Evolutionary conservation across 2,888 invertebrate species (phyloP).

Genomic region (Phalera bucephala): DNA sequence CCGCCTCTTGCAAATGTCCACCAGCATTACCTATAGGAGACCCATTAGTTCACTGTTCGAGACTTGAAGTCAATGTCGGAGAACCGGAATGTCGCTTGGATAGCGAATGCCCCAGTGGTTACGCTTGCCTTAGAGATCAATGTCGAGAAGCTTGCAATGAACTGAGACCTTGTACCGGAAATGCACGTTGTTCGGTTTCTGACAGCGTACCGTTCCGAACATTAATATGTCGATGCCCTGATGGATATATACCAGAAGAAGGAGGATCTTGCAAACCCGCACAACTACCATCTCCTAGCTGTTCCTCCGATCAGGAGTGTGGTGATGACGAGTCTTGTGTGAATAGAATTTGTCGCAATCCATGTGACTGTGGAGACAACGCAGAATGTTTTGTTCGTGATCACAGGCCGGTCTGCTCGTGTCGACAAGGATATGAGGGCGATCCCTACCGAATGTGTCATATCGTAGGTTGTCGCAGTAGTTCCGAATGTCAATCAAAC

Average conservation of each 20-base stretch:
- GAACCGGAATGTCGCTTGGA: conserved; percentile 90
- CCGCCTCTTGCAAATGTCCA: conserved; percentile 92
- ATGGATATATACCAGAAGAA: conserved; percentile 91
- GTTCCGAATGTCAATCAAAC: conserved; percentile 92
- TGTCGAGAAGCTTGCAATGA: conserved; percentile 91
- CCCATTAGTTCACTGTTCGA: conserved; percentile 89
- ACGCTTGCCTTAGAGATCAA: conserved; percentile 90
- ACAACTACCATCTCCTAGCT: conserved; percentile 88
- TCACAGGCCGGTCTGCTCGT: conserved; percentile 94
- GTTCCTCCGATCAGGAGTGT: conserved; percentile 91
- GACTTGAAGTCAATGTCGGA: conserved; percentile 60
- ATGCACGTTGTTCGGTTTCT: conserved; percentile 90
- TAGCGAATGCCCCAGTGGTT: conserved; percentile 89
- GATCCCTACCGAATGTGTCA: conserved; percentile 92
- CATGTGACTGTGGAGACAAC: conserved; percentile 94
- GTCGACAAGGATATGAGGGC: conserved; percentile 92
- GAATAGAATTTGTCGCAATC: conserved; percentile 92
- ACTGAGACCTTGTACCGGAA: conserved; percentile 89
- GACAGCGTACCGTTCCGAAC: conserved; percentile 94
- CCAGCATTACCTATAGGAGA: conserved; percentile 90
- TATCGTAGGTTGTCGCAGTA: conserved; percentile 90
- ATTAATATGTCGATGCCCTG: conserved; percentile 94
- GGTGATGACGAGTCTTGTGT: conserved; percentile 91
- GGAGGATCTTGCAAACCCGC: conserved; percentile 90
- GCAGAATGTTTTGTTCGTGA: conserved; percentile 91